Evolutionary conservation across 2,113 vertebrate species (phyloP), one percentile per base, ranked within the genome.

Genomic region (Pachyramphus minor): DNA sequence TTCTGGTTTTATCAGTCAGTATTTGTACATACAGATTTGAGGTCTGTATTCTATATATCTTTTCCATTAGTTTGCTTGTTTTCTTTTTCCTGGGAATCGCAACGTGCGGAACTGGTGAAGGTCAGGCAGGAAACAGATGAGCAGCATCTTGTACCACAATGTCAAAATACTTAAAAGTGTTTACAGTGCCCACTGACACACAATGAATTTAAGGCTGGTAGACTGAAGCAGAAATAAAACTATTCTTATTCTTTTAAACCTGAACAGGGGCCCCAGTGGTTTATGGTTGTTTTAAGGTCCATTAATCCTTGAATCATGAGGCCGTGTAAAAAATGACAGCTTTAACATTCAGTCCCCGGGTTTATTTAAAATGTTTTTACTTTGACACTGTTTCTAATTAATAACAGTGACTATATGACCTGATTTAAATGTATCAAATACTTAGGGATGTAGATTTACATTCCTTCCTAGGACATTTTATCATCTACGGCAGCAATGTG

Each of bases 251-350:
- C 97, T 92, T 93, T 90, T 94, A 95, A 98, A 97, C 96, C 96
- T 93, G 93, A 97, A 58, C 94, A 93, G 93, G 79, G 96, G 62
- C 97, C 97, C 97, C 93, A 19, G 91, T 98, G 97, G 95, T 98
- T 98, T 98, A 98, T 97, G 97, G 95, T 97, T 97, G 98, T 97
- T 98, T 98, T 97, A 98, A 98, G 98, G 97, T 96, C 97, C 97
- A 98, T 98, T 98, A 98, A 98, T 98, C 96, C 88, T 97, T 98
- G 98, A 98, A 98, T 98, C 97, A 98, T 97, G 98, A 98, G 97
- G 96, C 97, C 72, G 66, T 97, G 97, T 98, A 92, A 98, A 98
- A 98, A 96, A 95, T 98, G 98, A 98, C 97, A 98, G 97, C 95
- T 97, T 96, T 98, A 97, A 96, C 97, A 97, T 96, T 95, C 94